A percentile compares a stretch with the other conserved stretches of the same genome.
These are phyloP conservation scores for Sturmia bella DNA, from an alignment of 2,888 invertebrate species.

Conservation along the genomic window DNA sequence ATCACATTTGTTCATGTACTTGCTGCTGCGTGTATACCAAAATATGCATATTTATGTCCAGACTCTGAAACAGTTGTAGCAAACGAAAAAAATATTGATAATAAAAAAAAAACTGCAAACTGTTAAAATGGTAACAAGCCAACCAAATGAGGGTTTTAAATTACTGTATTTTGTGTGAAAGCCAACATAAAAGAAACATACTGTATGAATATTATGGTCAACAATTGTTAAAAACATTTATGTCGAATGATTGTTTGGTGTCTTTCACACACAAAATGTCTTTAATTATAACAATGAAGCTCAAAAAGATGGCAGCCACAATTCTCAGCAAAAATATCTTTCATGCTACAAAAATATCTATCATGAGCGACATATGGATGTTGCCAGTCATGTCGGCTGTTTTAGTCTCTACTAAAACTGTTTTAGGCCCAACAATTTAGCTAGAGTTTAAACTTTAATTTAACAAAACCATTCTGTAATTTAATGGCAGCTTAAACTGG, in stretches of 20 bases:
- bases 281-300: conserved; percentile 1
- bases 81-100: conserved; percentile 16
- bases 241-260: conserved; percentile 29
- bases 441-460: too few relatives aligned
- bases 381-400: too few relatives aligned
- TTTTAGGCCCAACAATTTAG: too few relatives aligned
- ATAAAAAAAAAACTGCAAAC: background rate
- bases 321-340: too few relatives aligned
- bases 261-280: conserved; percentile 33
- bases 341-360: too few relatives aligned
- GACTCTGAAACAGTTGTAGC: conserved; percentile 32
- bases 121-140: conserved; percentile 47
- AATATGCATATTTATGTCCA: background rate
- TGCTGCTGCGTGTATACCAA: too few relatives aligned
- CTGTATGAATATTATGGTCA: conserved; percentile 57
- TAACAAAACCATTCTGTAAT: too few relatives aligned
- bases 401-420: too few relatives aligned
- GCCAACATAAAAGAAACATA: conserved; percentile 36
- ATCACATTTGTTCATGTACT: background rate
- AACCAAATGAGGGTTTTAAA: conserved; percentile 61
- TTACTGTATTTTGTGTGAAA: conserved; percentile 35
- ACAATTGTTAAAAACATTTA: conserved; percentile 55
- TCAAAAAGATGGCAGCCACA: conserved; percentile 2
- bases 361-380: too few relatives aligned
- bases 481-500: too few relatives aligned